A percentile compares a stretch with the other conserved stretches of the same genome.
Conservation (phyloP, 2,797 vertebrate species). For the Tiaroga cobitis region DNA sequence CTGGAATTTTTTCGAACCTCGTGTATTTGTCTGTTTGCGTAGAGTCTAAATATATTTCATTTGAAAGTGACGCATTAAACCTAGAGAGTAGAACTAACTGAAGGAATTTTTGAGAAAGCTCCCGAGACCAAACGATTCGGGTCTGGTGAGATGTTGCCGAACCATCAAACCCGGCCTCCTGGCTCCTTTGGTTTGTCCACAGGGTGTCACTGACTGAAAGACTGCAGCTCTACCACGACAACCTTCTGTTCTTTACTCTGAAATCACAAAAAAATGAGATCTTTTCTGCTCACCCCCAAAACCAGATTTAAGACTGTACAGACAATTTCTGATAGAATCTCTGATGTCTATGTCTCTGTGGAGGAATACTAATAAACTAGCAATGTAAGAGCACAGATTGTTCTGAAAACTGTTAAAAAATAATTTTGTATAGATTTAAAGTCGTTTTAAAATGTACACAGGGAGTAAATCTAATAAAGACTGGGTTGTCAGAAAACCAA, state of each 20-base stretch:
- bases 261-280: slow-evolving; percentile 26
- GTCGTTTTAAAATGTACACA: slow-evolving; percentile 60
- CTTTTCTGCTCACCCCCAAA: slow-evolving; percentile 20
- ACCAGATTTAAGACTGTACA: slow-evolving; percentile 57
- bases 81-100: slow-evolving; percentile 41
- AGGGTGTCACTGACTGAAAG: slow-evolving; percentile 31
- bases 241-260: slow-evolving; percentile 32
- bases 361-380: slow-evolving; percentile 59
- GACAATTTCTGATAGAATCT: slow-evolving; percentile 50
- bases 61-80: slow-evolving; percentile 30
- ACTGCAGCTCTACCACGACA: slow-evolving; percentile 36
- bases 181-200: slow-evolving; percentile 38
- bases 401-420: slow-evolving; percentile 50
- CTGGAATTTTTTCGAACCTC: background rate
- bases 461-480: slow-evolving; percentile 66
- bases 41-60: slow-evolving; percentile 29
- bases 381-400: slow-evolving; percentile 47
- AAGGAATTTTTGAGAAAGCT: slow-evolving; percentile 3
- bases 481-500: slow-evolving; percentile 60
- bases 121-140: background rate
- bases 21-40: background rate
- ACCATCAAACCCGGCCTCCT: background rate
- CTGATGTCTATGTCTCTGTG: slow-evolving; percentile 47
- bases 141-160: slow-evolving; percentile 1
- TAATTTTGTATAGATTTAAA: slow-evolving; percentile 61